Conservation (phyloP, 2,797 vertebrate species). For the Malacoraja senta region DNA sequence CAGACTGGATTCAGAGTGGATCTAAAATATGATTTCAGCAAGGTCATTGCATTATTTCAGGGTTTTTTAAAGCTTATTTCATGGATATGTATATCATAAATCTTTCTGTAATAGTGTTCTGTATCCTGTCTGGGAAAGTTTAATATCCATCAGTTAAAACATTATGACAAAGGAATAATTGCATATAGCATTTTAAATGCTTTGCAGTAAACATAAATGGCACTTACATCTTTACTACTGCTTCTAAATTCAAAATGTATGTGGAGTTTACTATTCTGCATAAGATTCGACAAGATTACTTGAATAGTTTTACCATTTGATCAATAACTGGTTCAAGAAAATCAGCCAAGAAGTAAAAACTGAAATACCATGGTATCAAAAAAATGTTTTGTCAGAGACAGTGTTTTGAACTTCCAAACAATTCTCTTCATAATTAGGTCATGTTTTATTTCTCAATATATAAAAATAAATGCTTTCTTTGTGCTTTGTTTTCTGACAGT, state of each 20-base stretch:
- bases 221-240: not conserved
- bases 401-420: not conserved
- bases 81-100: not conserved
- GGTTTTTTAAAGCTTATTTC: not conserved
- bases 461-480: not conserved
- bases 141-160: not conserved
- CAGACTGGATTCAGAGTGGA: not conserved
- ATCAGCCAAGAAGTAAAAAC: not conserved
- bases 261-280: not conserved
- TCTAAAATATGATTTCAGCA: not conserved
- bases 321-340: not conserved
- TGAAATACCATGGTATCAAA: not conserved
- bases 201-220: not conserved
- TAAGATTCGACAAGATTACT: not conserved
- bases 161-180: not conserved
- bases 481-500: not conserved
- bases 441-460: not conserved
- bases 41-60: not conserved
- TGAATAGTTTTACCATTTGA: not conserved
- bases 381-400: not conserved
- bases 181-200: not conserved
- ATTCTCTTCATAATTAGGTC: not conserved
- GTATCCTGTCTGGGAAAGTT: not conserved
- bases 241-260: not conserved
- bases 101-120: not conserved